Evolutionary conservation across 2,888 invertebrate species (phyloP).

Genomic region (Julus scandinavius): DNA sequence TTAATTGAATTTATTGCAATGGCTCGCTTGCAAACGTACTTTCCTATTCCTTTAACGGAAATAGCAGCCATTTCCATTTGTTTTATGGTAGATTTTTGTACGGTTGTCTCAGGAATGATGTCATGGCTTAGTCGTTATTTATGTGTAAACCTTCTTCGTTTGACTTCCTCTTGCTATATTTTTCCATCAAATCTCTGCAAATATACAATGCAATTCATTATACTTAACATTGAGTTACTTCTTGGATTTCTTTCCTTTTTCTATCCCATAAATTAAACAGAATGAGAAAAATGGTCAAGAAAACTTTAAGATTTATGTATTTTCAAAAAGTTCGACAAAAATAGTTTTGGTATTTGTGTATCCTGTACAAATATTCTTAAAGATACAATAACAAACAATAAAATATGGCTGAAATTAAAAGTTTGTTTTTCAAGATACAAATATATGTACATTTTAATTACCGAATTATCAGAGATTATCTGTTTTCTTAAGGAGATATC

Average conservation of each 20-base stretch:
- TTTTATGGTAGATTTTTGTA: constrained; percentile 18
- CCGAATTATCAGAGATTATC: too few species aligned
- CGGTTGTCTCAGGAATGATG: constrained; percentile 21
- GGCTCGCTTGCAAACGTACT: not conserved
- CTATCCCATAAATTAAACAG: not conserved
- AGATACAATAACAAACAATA: too few species aligned
- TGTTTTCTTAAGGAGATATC: too few species aligned
- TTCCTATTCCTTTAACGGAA: constrained; percentile 10
- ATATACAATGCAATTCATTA: constrained; percentile 31
- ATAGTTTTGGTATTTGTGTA: too few species aligned
- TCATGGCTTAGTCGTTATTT: constrained; percentile 24
- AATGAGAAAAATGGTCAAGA: not conserved
- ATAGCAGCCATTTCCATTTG: constrained; percentile 9
- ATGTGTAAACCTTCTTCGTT: constrained; percentile 29
- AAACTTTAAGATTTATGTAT: not conserved
- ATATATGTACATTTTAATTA: too few species aligned
- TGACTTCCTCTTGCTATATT: constrained; percentile 31
- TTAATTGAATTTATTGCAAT: constrained; percentile 14
- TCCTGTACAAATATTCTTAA: too few species aligned
- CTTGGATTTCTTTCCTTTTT: constrained; percentile 2
- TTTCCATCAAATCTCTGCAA: constrained; percentile 30
- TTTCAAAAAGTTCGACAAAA: too few species aligned
- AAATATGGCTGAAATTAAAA: too few species aligned
- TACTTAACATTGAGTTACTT: constrained; percentile 32
- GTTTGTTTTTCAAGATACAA: too few species aligned